Conservation (phyloP, 2,113 vertebrate genomes). For the Chauna torquata region DNA sequence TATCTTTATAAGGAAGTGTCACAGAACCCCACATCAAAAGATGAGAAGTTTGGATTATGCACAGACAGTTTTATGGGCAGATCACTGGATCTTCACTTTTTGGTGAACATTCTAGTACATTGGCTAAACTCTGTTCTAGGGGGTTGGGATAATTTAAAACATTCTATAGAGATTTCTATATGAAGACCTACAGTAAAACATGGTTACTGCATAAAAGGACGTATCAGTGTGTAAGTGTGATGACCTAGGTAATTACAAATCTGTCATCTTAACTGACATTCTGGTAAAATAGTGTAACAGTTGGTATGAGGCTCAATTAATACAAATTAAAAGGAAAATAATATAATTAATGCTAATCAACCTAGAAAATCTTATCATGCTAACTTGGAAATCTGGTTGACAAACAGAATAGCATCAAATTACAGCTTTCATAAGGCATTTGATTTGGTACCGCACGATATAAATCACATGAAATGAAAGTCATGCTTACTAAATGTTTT, state of each 20-base stretch:
- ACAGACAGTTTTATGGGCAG: not conserved
- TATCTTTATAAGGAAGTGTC: not conserved
- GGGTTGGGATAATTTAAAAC: not conserved
- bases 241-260: not conserved
- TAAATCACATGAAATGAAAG: not conserved
- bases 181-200: not conserved
- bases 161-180: not conserved
- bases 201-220: not conserved
- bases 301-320: not conserved
- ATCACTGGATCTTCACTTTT: not conserved
- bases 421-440: not conserved
- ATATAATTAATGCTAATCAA: not conserved
- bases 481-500: not conserved
- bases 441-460: not conserved
- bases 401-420: not conserved
- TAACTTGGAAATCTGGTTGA: constrained; percentile 36
- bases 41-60: not conserved
- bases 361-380: not conserved
- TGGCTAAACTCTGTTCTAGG: not conserved
- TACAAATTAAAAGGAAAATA: constrained; percentile 1
- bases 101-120: not conserved
- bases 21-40: not conserved
- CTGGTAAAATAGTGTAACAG: not conserved
- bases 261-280: not conserved
- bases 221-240: not conserved